A percentile compares a stretch with the other conserved stretches of the same genome.
Conservation (phyloP, 2,113 vertebrate species). For the Platysteira castanea region DNA sequence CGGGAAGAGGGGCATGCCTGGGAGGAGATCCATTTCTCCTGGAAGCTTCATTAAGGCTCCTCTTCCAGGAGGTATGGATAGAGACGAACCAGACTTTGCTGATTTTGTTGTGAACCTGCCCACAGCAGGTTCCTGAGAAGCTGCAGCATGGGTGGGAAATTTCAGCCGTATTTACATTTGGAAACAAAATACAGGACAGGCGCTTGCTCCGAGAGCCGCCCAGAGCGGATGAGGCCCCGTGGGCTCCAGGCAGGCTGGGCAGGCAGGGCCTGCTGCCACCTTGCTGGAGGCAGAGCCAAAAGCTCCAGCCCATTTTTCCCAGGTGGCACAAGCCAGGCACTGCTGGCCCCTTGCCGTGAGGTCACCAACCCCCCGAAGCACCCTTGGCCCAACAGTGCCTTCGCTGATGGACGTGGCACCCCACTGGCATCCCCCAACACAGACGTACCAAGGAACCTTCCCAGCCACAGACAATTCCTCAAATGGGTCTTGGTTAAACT, state of each 20-base stretch:
- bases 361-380: fast-evolving
- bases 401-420: fast-evolving
- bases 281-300: neutral
- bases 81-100: neutral
- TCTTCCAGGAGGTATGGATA: fast-evolving
- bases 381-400: neutral
- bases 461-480: neutral
- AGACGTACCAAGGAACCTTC: fast-evolving
- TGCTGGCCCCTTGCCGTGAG: fast-evolving
- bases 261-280: neutral
- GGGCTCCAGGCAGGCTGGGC: neutral
- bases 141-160: fast-evolving
- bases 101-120: neutral
- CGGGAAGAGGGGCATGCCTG: neutral
- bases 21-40: neutral
- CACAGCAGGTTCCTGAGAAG: neutral
- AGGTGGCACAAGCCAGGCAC: neutral
- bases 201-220: fast-evolving
- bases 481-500: neutral
- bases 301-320: neutral
- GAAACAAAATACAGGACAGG: neutral
- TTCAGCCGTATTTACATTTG: neutral
- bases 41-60: neutral
- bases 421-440: neutral
- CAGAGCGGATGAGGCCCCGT: fast-evolving